Conservation (phyloP, 2,888 invertebrate species). For the Aleiodes testaceus region DNA sequence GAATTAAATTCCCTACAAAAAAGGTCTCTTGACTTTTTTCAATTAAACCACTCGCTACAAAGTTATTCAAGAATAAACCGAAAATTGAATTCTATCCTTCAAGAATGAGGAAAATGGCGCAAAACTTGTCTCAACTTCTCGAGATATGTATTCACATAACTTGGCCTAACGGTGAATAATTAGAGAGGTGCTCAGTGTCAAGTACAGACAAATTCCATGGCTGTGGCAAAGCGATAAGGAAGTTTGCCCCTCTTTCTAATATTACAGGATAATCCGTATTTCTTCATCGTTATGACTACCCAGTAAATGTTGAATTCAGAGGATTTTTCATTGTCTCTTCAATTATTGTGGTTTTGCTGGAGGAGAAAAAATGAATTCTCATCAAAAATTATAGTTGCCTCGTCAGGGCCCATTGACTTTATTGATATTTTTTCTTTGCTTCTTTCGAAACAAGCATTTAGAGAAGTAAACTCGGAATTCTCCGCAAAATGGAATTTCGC, state of each 20-base stretch:
- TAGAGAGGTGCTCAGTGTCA: slow-evolving; percentile 38
- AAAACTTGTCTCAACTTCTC: slow-evolving; percentile 14
- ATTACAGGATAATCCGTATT: neutral
- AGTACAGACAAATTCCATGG: slow-evolving; percentile 41
- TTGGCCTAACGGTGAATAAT: slow-evolving; percentile 47
- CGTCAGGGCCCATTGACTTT: neutral
- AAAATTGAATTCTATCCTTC: no score
- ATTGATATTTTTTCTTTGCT: neutral
- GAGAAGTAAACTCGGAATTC: slow-evolving; percentile 1
- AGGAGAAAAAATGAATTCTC: neutral
- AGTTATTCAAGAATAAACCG: no score
- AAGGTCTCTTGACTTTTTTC: no score
- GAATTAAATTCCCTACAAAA: no score
- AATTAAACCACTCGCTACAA: no score
- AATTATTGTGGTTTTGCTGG: no score
- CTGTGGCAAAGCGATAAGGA: slow-evolving; percentile 35
- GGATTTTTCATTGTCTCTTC: neutral
- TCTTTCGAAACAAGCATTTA: neutral
- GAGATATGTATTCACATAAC: slow-evolving; percentile 30
- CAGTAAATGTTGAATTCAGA: neutral
- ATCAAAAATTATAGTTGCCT: neutral
- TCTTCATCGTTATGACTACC: neutral
- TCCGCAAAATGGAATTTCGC: neutral
- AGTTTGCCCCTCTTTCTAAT: slow-evolving; percentile 6
- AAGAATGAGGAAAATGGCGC: slow-evolving; percentile 33